Base-by-base conservation (phyloP, 1,140 invertebrate species). In the Nasonia vitripennis region DNA sequence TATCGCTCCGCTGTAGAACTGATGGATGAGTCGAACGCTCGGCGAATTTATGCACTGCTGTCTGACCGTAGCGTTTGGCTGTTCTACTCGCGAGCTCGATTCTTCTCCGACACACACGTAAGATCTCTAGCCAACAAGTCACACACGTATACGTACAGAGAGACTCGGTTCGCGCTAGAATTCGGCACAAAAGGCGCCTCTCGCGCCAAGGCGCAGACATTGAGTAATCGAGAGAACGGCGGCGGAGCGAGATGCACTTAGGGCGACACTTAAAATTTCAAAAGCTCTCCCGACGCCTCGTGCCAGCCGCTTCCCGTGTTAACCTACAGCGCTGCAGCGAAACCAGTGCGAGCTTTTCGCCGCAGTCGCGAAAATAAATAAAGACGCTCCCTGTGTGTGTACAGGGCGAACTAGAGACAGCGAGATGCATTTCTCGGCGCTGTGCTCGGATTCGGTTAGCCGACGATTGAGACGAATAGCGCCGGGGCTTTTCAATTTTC, bases 401-500 rank as follows among this genome's bases (percentile, higher is more conserved):
- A 14, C n/a, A 20, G 4, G 34, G 27, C 17, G 14, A 81, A 41
- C 31, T 37, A 31, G 70, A 73, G 48, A 27, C 20, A 73, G 81
- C 3, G 81, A 74, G 34, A 80, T 68, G 45, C 75, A 27, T 78
- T 55, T 78, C 41, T 78, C 48, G 79, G 14, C 17, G 14, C 3
- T 37, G 37, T 14, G n/a, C 17, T 74, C 48, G 27, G 20, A 73
- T 82, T 74, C 27, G 70, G 45, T 82, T 82, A 55, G 20, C 14
- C 34, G 34, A 48, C 74, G 75, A 84, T 79, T 80, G 83, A 85
- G 78, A 85, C 48, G 78, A 62, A 85, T 85, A 74, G 77, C 68
- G 48, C 10, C 27, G 37, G 27, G 23, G 51, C 37, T 70, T 70
- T 71, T 78, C 75, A 78, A 78, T 84, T 84, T 71, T 71, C 68